Base-by-base conservation (phyloP, 1,140 invertebrate species). In the Xylocopa sonorina region DNA sequence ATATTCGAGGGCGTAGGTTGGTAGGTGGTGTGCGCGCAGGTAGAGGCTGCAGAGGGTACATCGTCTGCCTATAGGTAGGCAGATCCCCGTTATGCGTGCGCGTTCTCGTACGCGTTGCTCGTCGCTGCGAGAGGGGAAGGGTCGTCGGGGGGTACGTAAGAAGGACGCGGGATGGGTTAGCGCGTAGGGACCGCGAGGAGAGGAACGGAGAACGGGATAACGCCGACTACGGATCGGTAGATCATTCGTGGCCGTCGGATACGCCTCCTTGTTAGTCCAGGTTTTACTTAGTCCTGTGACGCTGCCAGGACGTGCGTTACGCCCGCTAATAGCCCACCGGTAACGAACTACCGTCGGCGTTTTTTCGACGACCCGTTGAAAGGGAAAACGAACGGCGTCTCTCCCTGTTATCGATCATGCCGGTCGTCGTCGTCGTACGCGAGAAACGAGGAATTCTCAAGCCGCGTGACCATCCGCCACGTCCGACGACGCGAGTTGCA, bases 1-100 rank as follows among this genome's bases (percentile, higher is more conserved):
- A 92, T 93, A 92, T 92, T 92, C 88, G 91, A 88, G 91, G 92
- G 92, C 91, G 91, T 89, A 87, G 87, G 91, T 89, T 86, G 87
- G 90, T 88, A 87, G 83, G 82, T 88, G 85, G 84, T 82, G n/a
- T n/a, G n/a, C n/a, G n/a, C n/a, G 81, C 84, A 82, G 78, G 78
- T 77, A 68, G 7, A 89, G 71, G n/a, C n/a, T n/a, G n/a, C n/a
- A n/a, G n/a, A n/a, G n/a, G n/a, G 77, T 84, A 34, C 82, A 62
- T 72, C n/a, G n/a, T 72, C 74, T 68, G 68, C 63, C 60, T 83
- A 69, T 80, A 80, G 62, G 78, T 71, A 72, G 81, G 81, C 68
- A 81, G 82, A 18, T 53, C 63, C 4, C 38, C 41, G 67, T 55
- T 58, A 73, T 73, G 34, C 51, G 72, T 27, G 58, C 58, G 34